Evolutionary conservation across 2,113 vertebrate genomes (phyloP).

Genomic region (Triplophysa dalaica): DNA sequence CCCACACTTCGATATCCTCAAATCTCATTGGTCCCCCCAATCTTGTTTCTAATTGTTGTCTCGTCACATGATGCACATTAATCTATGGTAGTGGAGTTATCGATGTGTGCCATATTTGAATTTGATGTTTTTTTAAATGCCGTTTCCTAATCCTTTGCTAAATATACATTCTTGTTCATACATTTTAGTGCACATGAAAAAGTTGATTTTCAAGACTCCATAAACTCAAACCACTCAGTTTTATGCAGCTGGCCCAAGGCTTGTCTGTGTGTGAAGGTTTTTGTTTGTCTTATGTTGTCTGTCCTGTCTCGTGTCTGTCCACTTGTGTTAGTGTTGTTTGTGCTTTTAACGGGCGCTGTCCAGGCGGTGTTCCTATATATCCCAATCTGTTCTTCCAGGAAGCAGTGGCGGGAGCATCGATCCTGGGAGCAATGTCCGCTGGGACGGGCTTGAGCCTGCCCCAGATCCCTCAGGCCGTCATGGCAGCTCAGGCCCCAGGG

Average conservation of each 20-base stretch:
- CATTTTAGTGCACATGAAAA: neutral
- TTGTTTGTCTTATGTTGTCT: slow-evolving; percentile 21
- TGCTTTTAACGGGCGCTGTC: slow-evolving; percentile 57
- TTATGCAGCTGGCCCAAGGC: slow-evolving; percentile 53
- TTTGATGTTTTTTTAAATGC: too few species aligned
- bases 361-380: slow-evolving; percentile 58
- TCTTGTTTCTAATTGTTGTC: too few species aligned
- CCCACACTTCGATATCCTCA: too few species aligned
- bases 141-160: too few species aligned
- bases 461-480: slow-evolving; percentile 85
- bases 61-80: too few species aligned
- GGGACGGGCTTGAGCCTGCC: slow-evolving; percentile 78
- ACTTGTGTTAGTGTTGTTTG: slow-evolving; percentile 44
- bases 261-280: slow-evolving; percentile 38
- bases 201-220: neutral
- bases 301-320: slow-evolving; percentile 25
- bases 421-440: slow-evolving; percentile 79
- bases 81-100: too few species aligned
- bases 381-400: slow-evolving; percentile 72
- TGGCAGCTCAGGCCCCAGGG: slow-evolving; percentile 86
- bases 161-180: too few species aligned
- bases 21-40: too few species aligned
- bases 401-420: slow-evolving; percentile 83
- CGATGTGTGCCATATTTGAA: too few species aligned
- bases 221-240: neutral